Base-by-base conservation (phyloP, 2,797 vertebrate species). In the Sebastes diaconus region DNA sequence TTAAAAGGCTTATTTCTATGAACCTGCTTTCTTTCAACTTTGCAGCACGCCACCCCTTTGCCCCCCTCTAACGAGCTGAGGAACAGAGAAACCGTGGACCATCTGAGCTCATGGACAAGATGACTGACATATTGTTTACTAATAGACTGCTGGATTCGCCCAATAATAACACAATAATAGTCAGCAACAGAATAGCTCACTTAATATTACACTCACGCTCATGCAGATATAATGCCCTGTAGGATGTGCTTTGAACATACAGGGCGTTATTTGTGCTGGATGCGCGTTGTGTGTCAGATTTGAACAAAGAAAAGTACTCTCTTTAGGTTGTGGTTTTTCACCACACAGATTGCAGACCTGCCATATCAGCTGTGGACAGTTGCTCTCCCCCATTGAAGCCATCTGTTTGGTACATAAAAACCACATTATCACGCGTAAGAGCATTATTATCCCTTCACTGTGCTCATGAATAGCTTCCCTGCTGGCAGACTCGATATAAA, bases 361-460 rank as follows among this genome's bases (percentile, higher is more conserved):
- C 50, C 75, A 20, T 66, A 72, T 87, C 61, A 71, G 11, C 70
- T 20, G 25, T 55, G 68, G 73, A 78, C 58, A 73, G 52, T 78
- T 80, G 65, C 76, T 79, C 61, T 84, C 67, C 59, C 67, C 68
- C 55, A 61, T 52, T 77, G 52, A 81, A 85, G 61, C 74, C 84
- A 86, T 92, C 88, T 85, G 79, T 84, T 82, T 79, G 67, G 54
- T 77, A 77, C 80, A 88, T 86, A 84, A 87, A 90, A 85, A 73
- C n/a, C 32, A 75, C 84, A 88, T 90, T 83, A 88, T 84, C 80
- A 77, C 68, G 25, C 54, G 86, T 81, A 85, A 78, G 69, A 58
- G 34, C 80, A 80, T 69, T 84, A 75, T 86, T 87, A 88, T 88
- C 84, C 73, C 77, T 76, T 80, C 64, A 88, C 34, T 72, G 67